Base-by-base conservation (phyloP, 2,113 vertebrate genomes). In the Mola mola region DNA sequence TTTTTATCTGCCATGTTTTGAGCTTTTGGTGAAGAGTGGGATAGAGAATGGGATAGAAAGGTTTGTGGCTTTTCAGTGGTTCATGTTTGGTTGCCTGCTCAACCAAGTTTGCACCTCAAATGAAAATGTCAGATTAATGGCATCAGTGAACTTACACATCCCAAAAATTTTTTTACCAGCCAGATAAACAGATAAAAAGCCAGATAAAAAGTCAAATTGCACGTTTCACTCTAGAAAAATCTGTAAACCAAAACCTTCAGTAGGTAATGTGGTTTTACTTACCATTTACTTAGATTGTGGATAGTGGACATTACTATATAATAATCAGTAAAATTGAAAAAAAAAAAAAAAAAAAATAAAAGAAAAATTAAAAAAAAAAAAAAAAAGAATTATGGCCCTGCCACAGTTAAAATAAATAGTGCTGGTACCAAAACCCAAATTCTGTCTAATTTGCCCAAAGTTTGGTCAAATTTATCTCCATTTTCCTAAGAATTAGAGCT, bases 1-100 rank as follows among this genome's bases (percentile, higher is more conserved):
- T 79, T 79, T 68, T 74, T 65, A 62, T 65, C 41, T 76, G 58
- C 25, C 37, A 68, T 79, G 47, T 65, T 73, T 80, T 33, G 29
- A 70, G 50, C 33, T 65, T 50, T 41, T 42, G 24, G 36, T 49
- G 22, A 22, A 20, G 16, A 26, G 36, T 11, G 9, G 24, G 44
- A 12, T 17, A 50, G 13, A 11, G 42, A 49, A 36, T 15, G 19
- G 16, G 29, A 47, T 50, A 26, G 34, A 41, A 33, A 46, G 21
- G 2, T 47, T 15, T 55, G 49, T 51, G 49, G 72, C 8, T 71
- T 67, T 67, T 24, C 59, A 59, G 0, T 63, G 56, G 73, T 10
- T 66, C 43, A 51, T 49, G 46, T 57, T 67, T 44, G 29, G 21
- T 57, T 69, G 41, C 17, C 17, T 8, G 12, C 41, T 74, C 36